phyloP scores from a whole-genome alignment of 2,113 vertebrate species.

The Alaudala cheleensis region DNA sequence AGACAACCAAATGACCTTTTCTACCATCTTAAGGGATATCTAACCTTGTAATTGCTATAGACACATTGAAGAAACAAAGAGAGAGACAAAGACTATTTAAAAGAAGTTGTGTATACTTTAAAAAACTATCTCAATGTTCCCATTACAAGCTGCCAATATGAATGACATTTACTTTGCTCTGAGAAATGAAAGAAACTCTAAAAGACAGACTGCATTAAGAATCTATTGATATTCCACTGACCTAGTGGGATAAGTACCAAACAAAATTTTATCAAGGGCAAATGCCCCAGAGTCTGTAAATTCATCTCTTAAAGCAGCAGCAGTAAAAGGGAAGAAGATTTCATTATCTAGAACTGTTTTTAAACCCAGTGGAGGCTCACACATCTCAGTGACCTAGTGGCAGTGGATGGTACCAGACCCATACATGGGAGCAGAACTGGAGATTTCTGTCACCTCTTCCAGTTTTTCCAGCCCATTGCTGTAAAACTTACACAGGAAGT shows the following conservation, averaged over 20 bases:
- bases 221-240: conserved; percentile 64
- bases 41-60: conserved; percentile 11
- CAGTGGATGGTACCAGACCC: background rate
- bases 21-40: background rate
- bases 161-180: conserved; percentile 58
- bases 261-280: conserved; percentile 59
- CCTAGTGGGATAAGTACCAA: conserved; percentile 37
- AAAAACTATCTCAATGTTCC: conserved; percentile 40
- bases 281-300: conserved; percentile 47
- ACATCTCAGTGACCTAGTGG: background rate
- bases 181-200: conserved; percentile 40
- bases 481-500: background rate
- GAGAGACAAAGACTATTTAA: background rate
- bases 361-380: background rate
- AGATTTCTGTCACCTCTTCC: background rate
- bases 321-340: background rate
- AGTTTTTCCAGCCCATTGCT: background rate
- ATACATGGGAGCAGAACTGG: background rate
- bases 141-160: conserved; percentile 43
- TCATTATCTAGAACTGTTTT: background rate
- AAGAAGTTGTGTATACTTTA: background rate
- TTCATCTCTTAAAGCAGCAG: background rate
- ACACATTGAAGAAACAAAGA: background rate
- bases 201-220: conserved; percentile 50
- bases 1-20: conserved; percentile 28